Evolutionary conservation across 1,140 invertebrate genomes (phyloP).

Genomic region (Bombus superbus): DNA sequence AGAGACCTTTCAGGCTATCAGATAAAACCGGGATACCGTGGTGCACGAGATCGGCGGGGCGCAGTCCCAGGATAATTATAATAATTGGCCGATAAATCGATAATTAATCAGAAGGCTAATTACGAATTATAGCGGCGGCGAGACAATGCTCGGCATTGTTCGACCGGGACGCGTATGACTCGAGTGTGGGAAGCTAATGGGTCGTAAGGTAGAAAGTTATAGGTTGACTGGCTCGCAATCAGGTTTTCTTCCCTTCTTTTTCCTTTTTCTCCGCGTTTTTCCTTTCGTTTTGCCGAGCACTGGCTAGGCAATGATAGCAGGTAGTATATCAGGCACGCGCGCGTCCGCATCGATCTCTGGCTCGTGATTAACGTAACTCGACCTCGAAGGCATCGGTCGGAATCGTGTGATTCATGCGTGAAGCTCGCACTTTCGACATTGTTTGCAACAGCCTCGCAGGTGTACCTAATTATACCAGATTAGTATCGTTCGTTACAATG

Average conservation of each 20-base stretch:
- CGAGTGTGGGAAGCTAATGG: constrained; percentile 79
- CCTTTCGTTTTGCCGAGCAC: background rate
- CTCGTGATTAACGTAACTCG: constrained; percentile 63
- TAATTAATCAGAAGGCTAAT: constrained; percentile 81
- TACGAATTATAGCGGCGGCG: constrained; percentile 76
- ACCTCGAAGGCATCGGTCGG: constrained; percentile 57
- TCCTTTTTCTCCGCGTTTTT: background rate
- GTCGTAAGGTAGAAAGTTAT: constrained; percentile 75
- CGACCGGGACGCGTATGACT: constrained; percentile 41
- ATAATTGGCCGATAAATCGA: constrained; percentile 81
- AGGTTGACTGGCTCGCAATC: constrained; percentile 62
- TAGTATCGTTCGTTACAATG: constrained; percentile 53
- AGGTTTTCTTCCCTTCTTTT: constrained; percentile 28
- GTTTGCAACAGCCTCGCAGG: constrained; percentile 59
- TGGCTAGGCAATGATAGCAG: constrained; percentile 48
- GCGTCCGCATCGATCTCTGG: constrained; percentile 61
- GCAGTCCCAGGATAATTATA: constrained; percentile 68
- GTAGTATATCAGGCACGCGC: constrained; percentile 1
- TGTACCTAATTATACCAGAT: constrained; percentile 65
- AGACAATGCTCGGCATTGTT: constrained; percentile 76
- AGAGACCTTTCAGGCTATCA: constrained; percentile 69
- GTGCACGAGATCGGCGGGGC: constrained; percentile 63
- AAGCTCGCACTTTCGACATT: constrained; percentile 69
- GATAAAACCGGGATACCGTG: constrained; percentile 61
- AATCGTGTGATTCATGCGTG: constrained; percentile 65